Conservation (phyloP, 2,888 invertebrate genomes). For the Malachius bipustulatus region DNA sequence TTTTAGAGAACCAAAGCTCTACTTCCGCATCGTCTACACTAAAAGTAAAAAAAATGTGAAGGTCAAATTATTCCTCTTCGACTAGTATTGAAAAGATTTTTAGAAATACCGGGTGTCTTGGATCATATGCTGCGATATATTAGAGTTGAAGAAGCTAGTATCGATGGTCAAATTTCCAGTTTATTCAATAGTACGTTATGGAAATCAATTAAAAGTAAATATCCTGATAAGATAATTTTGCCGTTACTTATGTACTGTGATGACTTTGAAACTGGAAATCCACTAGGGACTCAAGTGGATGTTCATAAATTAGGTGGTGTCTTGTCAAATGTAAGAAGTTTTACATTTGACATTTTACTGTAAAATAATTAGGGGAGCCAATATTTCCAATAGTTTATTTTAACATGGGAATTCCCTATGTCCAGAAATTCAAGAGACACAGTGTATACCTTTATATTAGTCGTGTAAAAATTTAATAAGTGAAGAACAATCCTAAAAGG, state of each 20-base stretch:
- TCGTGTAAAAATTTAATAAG: no score
- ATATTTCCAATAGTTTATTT: no score
- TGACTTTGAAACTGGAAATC: no score
- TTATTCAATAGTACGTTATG: slow-evolving; percentile 16
- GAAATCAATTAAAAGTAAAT: slow-evolving; percentile 12
- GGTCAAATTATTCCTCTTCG: slow-evolving; percentile 10
- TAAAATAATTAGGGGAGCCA: no score
- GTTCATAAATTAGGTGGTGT: slow-evolving; percentile 15
- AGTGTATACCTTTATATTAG: no score
- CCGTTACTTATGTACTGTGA: no score
- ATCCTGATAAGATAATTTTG: slow-evolving; percentile 14
- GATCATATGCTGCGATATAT: slow-evolving; percentile 11
- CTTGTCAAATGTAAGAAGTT: no score
- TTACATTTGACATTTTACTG: no score
- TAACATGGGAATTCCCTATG: no score
- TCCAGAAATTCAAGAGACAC: no score
- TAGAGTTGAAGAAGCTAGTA: slow-evolving; percentile 11
- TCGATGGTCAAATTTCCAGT: slow-evolving; percentile 9
- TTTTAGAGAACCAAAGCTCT: slow-evolving; percentile 6
- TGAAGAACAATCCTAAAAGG: no score
- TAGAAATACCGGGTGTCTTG: slow-evolving; percentile 10
- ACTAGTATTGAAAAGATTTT: slow-evolving; percentile 9
- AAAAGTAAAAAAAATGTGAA: slow-evolving; percentile 8
- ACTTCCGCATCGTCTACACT: slow-evolving; percentile 2
- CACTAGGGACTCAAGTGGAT: slow-evolving; percentile 16